A percentile compares a stretch with the other conserved stretches of the same genome.
Evolutionary conservation across 2,888 invertebrate genomes (phyloP).

Genomic region (Stramonita haemastoma): DNA sequence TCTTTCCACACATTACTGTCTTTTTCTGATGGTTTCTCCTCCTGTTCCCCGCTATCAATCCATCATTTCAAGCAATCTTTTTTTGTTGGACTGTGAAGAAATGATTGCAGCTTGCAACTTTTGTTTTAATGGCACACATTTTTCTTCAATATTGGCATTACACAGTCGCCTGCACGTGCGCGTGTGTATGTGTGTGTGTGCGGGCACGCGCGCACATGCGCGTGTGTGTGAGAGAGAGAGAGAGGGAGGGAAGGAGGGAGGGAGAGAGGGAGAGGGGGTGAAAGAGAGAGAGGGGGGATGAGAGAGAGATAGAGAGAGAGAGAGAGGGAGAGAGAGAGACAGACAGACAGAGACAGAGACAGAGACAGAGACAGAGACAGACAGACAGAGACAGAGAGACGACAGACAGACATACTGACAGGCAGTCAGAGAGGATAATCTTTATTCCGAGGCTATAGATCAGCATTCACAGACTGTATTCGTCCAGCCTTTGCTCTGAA

Average conservation of each 20-base stretch:
- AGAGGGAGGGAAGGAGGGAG: background rate
- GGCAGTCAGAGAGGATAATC: background rate
- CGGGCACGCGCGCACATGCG: background rate
- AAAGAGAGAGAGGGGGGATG: too few species aligned
- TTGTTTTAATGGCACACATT: too few species aligned
- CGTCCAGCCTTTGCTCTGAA: too few species aligned
- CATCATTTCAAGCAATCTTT: too few species aligned
- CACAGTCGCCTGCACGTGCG: background rate
- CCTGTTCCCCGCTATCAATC: too few species aligned
- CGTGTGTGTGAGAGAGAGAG: background rate
- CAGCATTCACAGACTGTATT: too few species aligned
- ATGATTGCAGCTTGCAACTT: too few species aligned
- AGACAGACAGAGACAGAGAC: background rate
- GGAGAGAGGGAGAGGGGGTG: background rate
- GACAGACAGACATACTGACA: background rate
- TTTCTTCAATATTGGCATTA: too few species aligned
- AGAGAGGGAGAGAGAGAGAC: background rate
- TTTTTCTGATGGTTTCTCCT: too few species aligned
- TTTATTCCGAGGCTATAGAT: too few species aligned
- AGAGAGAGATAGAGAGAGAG: background rate
- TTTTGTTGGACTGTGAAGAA: too few species aligned
- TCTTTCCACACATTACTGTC: too few species aligned
- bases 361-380: background rate
- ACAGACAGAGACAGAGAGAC: background rate
- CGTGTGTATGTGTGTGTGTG: background rate